A percentile compares a stretch with the other conserved stretches of the same genome.
These are phyloP conservation scores for Bombus ignitus DNA, from an alignment of 1,140 invertebrate genomes.

Conservation along the genomic window DNA sequence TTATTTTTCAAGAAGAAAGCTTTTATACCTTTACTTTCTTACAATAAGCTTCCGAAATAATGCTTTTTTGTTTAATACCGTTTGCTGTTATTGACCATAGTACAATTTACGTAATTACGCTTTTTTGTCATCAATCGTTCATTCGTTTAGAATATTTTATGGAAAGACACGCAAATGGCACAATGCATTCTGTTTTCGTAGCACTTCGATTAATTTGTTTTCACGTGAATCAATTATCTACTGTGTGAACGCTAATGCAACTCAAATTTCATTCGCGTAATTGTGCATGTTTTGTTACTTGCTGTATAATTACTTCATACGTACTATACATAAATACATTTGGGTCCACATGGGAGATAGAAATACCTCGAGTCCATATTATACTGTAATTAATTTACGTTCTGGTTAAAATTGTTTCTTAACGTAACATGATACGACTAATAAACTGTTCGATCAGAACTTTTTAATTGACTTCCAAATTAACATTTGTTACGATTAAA, in stretches of 20 bases:
- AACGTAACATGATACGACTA: conserved; percentile 14
- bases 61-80: conserved; percentile 41
- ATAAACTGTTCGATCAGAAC: conserved; percentile 6
- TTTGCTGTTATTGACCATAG: conserved; percentile 18
- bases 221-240: neutral
- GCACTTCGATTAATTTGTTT: neutral
- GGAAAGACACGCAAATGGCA: neutral
- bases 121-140: conserved; percentile 31
- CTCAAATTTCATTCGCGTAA: neutral
- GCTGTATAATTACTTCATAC: conserved; percentile 47
- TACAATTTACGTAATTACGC: conserved; percentile 34
- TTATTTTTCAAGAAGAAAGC: conserved; percentile 32
- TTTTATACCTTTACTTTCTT: neutral
- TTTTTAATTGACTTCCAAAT: neutral
- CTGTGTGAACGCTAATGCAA: conserved; percentile 7
- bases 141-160: neutral
- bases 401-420: neutral
- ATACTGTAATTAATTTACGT: neutral
- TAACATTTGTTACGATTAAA: neutral
- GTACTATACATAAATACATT: conserved; percentile 72
- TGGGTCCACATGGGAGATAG: conserved; percentile 53
- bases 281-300: conserved; percentile 39
- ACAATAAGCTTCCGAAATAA: conserved; percentile 32
- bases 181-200: conserved; percentile 7
- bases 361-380: neutral